Evolutionary conservation across 1,140 invertebrate species (phyloP), one percentile per base, ranked within the genome.

Genomic region (Chelonus insularis): DNA sequence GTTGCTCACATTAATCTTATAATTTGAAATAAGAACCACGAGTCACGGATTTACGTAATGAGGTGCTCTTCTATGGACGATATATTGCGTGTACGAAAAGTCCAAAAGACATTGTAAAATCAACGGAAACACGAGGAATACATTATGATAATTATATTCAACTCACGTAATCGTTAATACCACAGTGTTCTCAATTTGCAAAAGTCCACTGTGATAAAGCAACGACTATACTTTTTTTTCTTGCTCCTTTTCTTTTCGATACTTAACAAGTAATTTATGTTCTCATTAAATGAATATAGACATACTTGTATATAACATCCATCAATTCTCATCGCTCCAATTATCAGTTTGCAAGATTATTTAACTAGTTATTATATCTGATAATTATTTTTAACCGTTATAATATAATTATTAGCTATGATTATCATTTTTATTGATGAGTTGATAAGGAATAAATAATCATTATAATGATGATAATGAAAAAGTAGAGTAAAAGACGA

Each of bases 101-200:
- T 43, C 21, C 7, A 52, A 52, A 55, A 55, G 37, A 55, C 14
- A 37, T 55, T 55, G 52, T 55, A 55, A 55, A 55, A 36, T 55
- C 52, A 55, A 43, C 51, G 39, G 51, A 61, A 61, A 61, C 59
- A 61, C 43, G 34, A 39, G 12, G 59, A 55, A 61, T 61, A 61
- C 14, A 61, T 61, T 61, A 61, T 55, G 41, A 61, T 61, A 61
- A 61, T 61, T 45, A 16, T 20, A 60, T 12, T 18, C 34, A 45
- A 52, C 51, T 32, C 51, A 61, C 39, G 51, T 55, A 61, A 61
- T 61, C 59, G 51, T 55, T 39, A 55, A 29, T 45, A 45, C 32
- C 45, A 41, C 43, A 18, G 18, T 52, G 58, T 60, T 54, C 58
- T 60, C 58, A 60, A 60, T 60, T 60, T 60, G 50, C 58, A 52